Percentiles rank a stretch among this genome's conserved stretches.
These are phyloP conservation scores for Hippocampus guttulatus DNA, from an alignment of 2,113 vertebrate genomes.

Conservation along the genomic window DNA sequence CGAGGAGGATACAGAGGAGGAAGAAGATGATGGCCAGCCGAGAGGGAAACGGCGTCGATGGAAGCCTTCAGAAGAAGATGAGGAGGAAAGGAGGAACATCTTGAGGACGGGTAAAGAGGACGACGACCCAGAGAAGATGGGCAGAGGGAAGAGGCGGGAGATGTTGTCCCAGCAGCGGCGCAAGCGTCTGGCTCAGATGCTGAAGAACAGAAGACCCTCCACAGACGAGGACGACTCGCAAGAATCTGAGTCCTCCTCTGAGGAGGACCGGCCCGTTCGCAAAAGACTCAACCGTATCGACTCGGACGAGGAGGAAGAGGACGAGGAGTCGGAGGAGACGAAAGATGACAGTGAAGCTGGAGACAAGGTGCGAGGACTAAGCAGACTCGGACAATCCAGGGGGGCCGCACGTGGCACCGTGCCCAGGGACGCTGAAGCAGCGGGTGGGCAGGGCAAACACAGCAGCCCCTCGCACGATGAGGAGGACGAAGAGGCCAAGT, in stretches of 20 bases:
- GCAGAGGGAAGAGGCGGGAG: constrained; percentile 67
- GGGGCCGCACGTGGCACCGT: constrained; percentile 56
- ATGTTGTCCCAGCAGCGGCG: constrained; percentile 57
- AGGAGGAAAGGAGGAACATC: constrained; percentile 56
- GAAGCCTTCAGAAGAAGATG: constrained; percentile 29
- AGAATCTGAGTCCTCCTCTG: constrained; percentile 60
- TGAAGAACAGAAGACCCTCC: constrained; percentile 64
- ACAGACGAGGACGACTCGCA: constrained; percentile 65
- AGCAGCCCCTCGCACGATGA: constrained; percentile 75
- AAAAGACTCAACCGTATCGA: constrained; percentile 90
- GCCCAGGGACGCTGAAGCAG: constrained; percentile 75
- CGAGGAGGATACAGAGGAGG: background rate
- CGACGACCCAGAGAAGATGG: constrained; percentile 56
- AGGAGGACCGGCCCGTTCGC: constrained; percentile 76
- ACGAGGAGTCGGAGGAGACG: constrained; percentile 31
- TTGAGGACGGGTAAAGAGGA: constrained; percentile 61
- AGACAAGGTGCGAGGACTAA: constrained; percentile 75
- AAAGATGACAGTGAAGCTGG: constrained; percentile 74
- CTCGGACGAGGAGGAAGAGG: constrained; percentile 80
- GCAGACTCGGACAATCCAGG: constrained; percentile 81
- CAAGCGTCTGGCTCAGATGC: constrained; percentile 57
- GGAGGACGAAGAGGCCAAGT: constrained; percentile 39
- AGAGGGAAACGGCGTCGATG: constrained; percentile 58
- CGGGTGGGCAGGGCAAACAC: constrained; percentile 46
- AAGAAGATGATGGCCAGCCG: constrained; percentile 17